Conservation (phyloP, 2,888 invertebrate genomes). For the Polymixis flavicincta region DNA sequence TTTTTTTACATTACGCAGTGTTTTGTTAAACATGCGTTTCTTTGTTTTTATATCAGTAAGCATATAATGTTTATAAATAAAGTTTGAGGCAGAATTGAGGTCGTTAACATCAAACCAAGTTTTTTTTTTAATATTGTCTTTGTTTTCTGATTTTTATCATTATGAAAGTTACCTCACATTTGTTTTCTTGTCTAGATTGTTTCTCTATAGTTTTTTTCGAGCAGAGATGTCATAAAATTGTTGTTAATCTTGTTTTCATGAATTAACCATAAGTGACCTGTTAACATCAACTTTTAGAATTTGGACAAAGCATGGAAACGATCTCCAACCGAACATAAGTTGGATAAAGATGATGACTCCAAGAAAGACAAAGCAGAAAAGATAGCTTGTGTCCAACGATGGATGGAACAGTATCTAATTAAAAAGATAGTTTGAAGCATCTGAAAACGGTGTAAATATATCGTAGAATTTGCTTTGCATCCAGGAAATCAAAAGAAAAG, state of each 20-base stretch:
- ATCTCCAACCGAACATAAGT: neutral
- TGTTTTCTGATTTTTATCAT: constrained; percentile 10
- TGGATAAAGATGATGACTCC: neutral
- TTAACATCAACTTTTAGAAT: neutral
- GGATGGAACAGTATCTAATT: neutral
- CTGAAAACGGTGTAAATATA: neutral
- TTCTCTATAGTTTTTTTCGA: neutral
- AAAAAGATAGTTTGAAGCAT: neutral
- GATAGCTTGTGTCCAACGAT: neutral
- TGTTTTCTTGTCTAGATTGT: neutral
- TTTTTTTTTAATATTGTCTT: constrained; percentile 20
- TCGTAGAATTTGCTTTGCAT: neutral
- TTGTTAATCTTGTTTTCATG: neutral
- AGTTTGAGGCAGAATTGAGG: constrained; percentile 23
- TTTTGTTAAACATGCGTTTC: neutral
- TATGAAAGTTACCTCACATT: neutral
- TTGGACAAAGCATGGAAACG: neutral
- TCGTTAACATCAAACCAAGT: constrained; percentile 25
- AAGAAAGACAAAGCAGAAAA: neutral
- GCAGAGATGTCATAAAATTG: neutral
- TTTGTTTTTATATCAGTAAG: constrained; percentile 25
- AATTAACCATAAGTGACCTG: too few relatives aligned
- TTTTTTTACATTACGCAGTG: neutral
- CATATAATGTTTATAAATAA: constrained; percentile 29
- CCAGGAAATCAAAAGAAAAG: neutral